Evolutionary conservation across 2,113 vertebrate genomes (phyloP), one percentile per base, ranked within the genome.

Genomic region (Corapipo altera): DNA sequence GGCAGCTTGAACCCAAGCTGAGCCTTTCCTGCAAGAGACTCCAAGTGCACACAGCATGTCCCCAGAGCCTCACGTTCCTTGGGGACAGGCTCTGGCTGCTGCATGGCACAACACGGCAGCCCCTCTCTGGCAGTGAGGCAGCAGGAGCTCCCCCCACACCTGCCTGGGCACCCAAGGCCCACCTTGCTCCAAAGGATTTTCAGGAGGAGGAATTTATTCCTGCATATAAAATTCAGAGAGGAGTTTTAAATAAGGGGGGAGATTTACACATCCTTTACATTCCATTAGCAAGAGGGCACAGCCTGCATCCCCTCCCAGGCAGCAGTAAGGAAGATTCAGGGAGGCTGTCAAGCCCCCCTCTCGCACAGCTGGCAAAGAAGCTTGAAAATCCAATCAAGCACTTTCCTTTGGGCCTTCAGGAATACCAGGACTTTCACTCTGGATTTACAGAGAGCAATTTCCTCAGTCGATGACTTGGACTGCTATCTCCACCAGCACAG

Each of bases 371-470:
- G 88, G 72, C 65, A 83, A 62, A 83, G 55, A 70, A 30, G 73
- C 80, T 91, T 78, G 85, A 74, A 91, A 95, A 94, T 90, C 80
- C 90, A 93, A n/a, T 90, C 89, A 82, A 69, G 48, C 74, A 6
- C 65, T 88, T 85, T 75, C 54, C 82, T 86, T 72, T 65, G 48
- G 72, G 78, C 46, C 58, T 41, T 64, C 39, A 23, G 3, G 33
- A 93, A 93, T 30, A 32, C 14, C 82, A 70, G 52, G 67, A 73
- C 78, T 85, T 96, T 73, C 55, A 46, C 14, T 14, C 46, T 57
- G 92, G 79, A 93, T 93, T 94, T 94, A 93, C 30, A 62, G 85
- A 4, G 55, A 92, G 69, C 76, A 86, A 86, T 86, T 91, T 95
- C 28, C 90, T 92, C 54, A 39, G 78, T 26, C 80, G 74, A 83